phyloP scores from a whole-genome alignment of 2,113 vertebrate genomes.

The Megatriorchis doriae region DNA sequence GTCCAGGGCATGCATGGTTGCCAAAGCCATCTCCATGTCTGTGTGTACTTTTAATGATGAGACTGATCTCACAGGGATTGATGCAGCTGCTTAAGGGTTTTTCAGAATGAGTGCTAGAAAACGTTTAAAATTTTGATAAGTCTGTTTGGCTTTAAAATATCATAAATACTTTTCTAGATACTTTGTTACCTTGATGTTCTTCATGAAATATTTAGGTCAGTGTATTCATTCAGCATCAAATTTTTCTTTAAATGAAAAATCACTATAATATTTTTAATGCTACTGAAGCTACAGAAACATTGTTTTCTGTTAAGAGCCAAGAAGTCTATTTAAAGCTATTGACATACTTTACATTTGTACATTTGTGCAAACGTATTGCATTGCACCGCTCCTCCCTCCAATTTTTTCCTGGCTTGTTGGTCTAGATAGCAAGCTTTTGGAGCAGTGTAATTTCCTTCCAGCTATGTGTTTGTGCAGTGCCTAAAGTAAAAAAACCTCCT shows the following conservation, averaged over 20 bases:
- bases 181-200: not conserved
- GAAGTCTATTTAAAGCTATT: not conserved
- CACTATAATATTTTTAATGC: not conserved
- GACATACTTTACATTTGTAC: rapidly evolving
- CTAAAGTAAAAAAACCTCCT: not conserved
- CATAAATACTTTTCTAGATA: not conserved
- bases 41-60: not conserved
- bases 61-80: not conserved
- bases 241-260: not conserved
- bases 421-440: not conserved
- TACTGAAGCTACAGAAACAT: not conserved
- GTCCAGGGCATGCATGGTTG: not conserved
- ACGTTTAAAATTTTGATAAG: not conserved
- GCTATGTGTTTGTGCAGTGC: not conserved
- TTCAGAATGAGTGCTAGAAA: not conserved
- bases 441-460: not conserved
- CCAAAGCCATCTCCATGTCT: not conserved
- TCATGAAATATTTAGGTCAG: not conserved
- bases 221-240: not conserved
- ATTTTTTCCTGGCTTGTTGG: not conserved
- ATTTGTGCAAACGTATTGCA: not conserved
- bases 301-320: not conserved
- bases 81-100: not conserved
- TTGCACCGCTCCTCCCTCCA: not conserved
- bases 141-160: not conserved